Evolutionary conservation across 2,888 invertebrate genomes (phyloP).

Genomic region (Orthosia gracilis): DNA sequence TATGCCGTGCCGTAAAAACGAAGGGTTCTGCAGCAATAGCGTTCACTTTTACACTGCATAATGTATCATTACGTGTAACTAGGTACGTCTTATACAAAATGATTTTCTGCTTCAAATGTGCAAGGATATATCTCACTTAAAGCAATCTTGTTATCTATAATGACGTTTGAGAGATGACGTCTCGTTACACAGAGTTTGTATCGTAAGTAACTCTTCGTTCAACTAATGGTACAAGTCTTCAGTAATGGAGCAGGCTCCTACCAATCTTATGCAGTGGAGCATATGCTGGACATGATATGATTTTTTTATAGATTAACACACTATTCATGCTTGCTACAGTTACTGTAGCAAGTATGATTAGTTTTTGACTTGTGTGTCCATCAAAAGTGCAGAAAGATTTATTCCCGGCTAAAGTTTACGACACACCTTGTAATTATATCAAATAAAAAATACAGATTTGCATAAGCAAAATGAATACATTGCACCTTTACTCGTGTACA

Average conservation of each 20-base stretch:
- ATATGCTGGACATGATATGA: conserved; percentile 27
- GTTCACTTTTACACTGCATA: conserved; percentile 48
- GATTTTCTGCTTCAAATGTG: conserved; percentile 31
- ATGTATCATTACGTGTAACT: conserved; percentile 40
- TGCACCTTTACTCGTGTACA: no score
- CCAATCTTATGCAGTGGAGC: conserved; percentile 30
- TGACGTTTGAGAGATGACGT: conserved; percentile 26
- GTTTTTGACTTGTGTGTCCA: neutral
- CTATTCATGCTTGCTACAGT: no score
- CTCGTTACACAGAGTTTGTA: conserved; percentile 30
- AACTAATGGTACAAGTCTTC: conserved; percentile 43
- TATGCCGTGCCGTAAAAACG: conserved; percentile 47
- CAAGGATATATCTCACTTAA: conserved; percentile 43
- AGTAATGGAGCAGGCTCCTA: conserved; percentile 13
- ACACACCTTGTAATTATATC: neutral
- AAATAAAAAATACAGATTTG: neutral
- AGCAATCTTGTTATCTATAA: conserved; percentile 45
- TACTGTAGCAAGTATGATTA: conserved; percentile 6
- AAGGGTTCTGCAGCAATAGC: conserved; percentile 35
- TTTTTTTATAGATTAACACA: conserved; percentile 10
- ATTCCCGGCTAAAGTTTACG: neutral
- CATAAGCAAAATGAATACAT: neutral
- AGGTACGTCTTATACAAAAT: conserved; percentile 11
- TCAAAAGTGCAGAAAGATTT: conserved; percentile 4
- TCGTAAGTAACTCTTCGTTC: conserved; percentile 23